A percentile compares a stretch with the other conserved stretches of the same genome.
These are phyloP conservation scores for Varanus salvator DNA, from an alignment of 2,113 vertebrate genomes.

Conservation along the genomic window DNA sequence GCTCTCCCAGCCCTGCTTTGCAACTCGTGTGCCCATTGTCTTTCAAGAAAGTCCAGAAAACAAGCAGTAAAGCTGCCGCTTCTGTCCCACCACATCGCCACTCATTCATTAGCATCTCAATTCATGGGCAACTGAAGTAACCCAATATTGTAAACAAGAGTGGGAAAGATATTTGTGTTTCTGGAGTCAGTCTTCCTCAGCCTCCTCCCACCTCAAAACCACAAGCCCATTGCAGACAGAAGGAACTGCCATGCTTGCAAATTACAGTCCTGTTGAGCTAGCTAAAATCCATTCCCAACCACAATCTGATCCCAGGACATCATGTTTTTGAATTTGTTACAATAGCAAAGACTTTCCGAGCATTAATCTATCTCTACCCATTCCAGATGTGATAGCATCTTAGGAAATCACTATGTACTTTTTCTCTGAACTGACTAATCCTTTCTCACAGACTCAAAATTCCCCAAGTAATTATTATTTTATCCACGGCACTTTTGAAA, in stretches of 20 bases:
- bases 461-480: conserved; percentile 51
- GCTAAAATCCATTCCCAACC: conserved; percentile 42
- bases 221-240: neutral
- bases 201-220: conserved; percentile 31
- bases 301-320: conserved; percentile 23
- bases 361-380: conserved; percentile 38
- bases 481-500: conserved; percentile 40
- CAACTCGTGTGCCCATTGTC: neutral
- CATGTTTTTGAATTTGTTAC: conserved; percentile 42
- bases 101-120: neutral
- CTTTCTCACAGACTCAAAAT: conserved; percentile 52
- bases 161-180: conserved; percentile 26
- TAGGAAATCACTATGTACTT: conserved; percentile 46
- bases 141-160: conserved; percentile 34
- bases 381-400: conserved; percentile 61
- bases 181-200: neutral
- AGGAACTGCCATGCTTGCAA: neutral
- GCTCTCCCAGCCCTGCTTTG: neutral
- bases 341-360: conserved; percentile 55
- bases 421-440: conserved; percentile 43
- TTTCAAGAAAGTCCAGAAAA: neutral
- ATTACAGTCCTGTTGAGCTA: conserved; percentile 39
- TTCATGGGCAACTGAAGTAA: conserved; percentile 22
- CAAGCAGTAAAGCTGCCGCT: neutral
- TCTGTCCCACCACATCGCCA: neutral